Evolutionary conservation across 1,140 invertebrate species (phyloP), one percentile per base, ranked within the genome.

Genomic region (Bombus haemorrhoidalis): DNA sequence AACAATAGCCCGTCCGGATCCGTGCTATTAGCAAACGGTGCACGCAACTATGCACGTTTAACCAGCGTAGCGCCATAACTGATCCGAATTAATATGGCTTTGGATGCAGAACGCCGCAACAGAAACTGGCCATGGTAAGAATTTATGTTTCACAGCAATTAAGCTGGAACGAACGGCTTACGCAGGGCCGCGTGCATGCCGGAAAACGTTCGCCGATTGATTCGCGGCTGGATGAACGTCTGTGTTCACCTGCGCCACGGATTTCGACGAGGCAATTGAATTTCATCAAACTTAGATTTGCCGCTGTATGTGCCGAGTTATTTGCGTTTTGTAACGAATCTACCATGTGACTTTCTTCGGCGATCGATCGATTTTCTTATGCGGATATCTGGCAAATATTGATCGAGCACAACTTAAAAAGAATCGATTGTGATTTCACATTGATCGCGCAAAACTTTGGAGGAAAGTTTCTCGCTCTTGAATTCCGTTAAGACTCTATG

Each of bases 121-220:
- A 53, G 82, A 62, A 75, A 64, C 71, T 69, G 87, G 57, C 28
- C 22, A 1, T 28, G 37, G 83, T 91, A 92, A 93, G 93, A 94
- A 94, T 94, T 93, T 94, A 93, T 93, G 89, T 92, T 92, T 86
- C 90, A 80, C 83, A 73, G 88, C 89, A 93, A 94, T 94, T 94
- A 94, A 92, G 88, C 87, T 59, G 22, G 53, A 92, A 92, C 91
- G 87, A 87, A 81, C 86, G 66, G 41, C 74, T 80, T 74, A 68
- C 64, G 66, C 37, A 1, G 47, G 25, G 37, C 37, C 32, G 59
- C 28, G 3, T 39, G 32, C 4, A 34, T 41, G n/a, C 37, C 34
- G 13, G 68, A 28, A 77, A 64, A 41, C 57, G 53, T 81, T 81
- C 43, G 37, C 25, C 73, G 74, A 86, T 83, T 69, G 85, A 83